Evolutionary conservation across 2,888 invertebrate genomes (phyloP).

Genomic region (Athripsodes cinereus): DNA sequence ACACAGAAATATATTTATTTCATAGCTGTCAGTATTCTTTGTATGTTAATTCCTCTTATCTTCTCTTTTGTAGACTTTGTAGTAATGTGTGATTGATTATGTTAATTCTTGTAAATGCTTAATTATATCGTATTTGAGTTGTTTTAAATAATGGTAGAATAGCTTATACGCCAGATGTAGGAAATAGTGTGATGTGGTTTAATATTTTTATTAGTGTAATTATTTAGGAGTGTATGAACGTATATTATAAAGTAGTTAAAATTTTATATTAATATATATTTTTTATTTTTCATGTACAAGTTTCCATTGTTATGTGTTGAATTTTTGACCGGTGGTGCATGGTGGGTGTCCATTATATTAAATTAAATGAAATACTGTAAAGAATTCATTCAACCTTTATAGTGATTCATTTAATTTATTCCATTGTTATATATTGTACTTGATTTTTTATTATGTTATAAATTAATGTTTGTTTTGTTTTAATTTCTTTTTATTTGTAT

Average conservation of each 20-base stretch:
- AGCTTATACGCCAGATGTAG: constrained; percentile 10
- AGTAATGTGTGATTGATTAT: constrained; percentile 1
- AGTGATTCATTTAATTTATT: no score
- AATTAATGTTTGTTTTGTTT: not conserved
- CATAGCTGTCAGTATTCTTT: constrained; percentile 1
- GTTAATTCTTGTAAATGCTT: not conserved
- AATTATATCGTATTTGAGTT: not conserved
- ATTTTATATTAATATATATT: constrained; percentile 1
- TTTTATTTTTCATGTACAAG: not conserved
- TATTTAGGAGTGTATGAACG: not conserved
- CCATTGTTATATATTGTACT: constrained; percentile 1
- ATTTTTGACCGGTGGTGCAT: no score
- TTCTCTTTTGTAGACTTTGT: constrained; percentile 1
- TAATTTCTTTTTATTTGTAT: not conserved
- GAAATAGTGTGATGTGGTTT: constrained; percentile 23
- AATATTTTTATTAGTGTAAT: constrained; percentile 3
- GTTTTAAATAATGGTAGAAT: not conserved
- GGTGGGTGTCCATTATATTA: no score
- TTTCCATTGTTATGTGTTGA: constrained; percentile 2
- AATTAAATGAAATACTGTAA: no score
- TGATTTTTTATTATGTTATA: not conserved
- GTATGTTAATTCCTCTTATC: constrained; percentile 1
- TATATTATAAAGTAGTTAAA: not conserved
- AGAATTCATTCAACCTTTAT: no score
- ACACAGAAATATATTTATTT: not conserved